Conservation (phyloP, 1,140 invertebrate genomes). For the Drosophila lini region DNA sequence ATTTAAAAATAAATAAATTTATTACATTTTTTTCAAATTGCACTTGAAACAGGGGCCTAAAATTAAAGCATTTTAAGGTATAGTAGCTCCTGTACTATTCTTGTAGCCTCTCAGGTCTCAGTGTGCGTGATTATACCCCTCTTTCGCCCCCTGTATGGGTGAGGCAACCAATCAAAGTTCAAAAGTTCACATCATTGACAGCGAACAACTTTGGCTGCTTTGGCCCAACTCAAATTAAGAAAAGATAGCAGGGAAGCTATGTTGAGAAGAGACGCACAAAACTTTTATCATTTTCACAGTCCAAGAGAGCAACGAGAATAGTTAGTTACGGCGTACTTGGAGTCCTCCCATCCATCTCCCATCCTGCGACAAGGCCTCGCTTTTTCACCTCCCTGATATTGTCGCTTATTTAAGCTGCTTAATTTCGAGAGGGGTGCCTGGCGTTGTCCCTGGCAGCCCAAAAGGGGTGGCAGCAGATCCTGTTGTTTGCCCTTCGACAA, state of each 20-base stretch:
- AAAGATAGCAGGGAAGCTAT: conserved; percentile 61
- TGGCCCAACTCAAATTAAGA: conserved; percentile 73
- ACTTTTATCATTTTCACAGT: conserved; percentile 78
- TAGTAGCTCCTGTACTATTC: neutral
- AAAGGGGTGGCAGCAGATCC: neutral
- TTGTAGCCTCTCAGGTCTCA: no score
- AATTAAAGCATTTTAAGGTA: conserved; percentile 22
- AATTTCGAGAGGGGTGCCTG: conserved; percentile 24
- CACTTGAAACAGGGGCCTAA: neutral
- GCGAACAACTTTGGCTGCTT: conserved; percentile 57
- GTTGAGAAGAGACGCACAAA: conserved; percentile 41
- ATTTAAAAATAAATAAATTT: no score
- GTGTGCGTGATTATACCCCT: neutral
- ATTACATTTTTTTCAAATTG: neutral
- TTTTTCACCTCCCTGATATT: conserved; percentile 8
- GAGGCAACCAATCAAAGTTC: conserved; percentile 73
- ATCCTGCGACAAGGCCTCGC: neutral
- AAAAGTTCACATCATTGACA: conserved; percentile 79
- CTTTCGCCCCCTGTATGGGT: neutral
- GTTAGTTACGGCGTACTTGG: conserved; percentile 50
- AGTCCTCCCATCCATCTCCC: neutral
- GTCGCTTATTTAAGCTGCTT: conserved; percentile 49
- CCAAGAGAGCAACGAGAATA: conserved; percentile 45
- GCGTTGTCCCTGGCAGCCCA: conserved; percentile 13
- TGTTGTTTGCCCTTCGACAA: conserved; percentile 35